phyloP scores from a whole-genome alignment of 1,140 invertebrate genomes.

The Tribolium madens region DNA sequence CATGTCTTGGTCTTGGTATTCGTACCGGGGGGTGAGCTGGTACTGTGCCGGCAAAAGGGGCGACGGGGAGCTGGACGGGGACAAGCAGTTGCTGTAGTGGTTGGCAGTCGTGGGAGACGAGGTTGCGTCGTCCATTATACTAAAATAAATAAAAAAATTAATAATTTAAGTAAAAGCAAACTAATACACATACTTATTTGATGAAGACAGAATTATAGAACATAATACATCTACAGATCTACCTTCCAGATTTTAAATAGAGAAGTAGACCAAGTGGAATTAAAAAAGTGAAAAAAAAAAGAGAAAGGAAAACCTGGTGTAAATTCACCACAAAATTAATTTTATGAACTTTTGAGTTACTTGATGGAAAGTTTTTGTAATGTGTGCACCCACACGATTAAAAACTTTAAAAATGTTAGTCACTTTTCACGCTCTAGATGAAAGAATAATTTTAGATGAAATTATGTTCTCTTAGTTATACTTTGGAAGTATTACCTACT shows the following conservation, averaged over 20 bases:
- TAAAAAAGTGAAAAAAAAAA: background rate
- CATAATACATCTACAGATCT: no score
- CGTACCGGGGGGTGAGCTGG: constrained; percentile 56
- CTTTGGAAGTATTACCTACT: background rate
- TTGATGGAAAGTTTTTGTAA: background rate
- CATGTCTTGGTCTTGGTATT: constrained; percentile 62
- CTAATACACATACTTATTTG: no score
- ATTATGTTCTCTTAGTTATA: background rate
- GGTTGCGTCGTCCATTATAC: constrained; percentile 64
- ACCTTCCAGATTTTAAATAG: no score
- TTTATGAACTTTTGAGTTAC: background rate
- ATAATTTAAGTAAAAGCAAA: no score
- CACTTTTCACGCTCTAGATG: background rate
- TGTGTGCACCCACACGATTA: background rate
- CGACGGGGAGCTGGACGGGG: constrained; percentile 64
- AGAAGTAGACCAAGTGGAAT: background rate
- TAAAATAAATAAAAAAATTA: constrained; percentile 57
- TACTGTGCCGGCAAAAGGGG: constrained; percentile 61
- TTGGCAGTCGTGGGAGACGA: constrained; percentile 62
- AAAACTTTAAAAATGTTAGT: background rate
- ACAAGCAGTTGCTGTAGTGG: constrained; percentile 62
- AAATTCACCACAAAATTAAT: background rate
- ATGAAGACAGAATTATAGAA: no score
- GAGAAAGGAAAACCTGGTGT: background rate
- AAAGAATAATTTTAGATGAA: background rate